Evolutionary conservation across 1,140 invertebrate genomes (phyloP), one percentile per base, ranked within the genome.

Genomic region (Drosophila littoralis): DNA sequence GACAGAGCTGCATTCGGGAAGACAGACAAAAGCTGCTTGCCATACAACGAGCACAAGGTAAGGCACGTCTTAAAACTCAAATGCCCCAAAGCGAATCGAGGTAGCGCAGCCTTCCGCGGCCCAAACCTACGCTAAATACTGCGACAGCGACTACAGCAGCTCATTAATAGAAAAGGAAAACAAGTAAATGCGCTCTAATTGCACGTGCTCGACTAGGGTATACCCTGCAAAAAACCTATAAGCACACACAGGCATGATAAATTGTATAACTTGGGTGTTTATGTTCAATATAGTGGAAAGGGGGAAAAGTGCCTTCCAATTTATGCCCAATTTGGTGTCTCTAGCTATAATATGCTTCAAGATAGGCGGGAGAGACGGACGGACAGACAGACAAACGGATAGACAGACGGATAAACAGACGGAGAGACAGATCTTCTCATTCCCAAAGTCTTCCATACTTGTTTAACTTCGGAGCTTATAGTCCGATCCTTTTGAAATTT

Each of bases 151-250:
- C 73, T 33, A 46, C 75, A 52, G 60, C 70, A 70, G 72, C 82
- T 82, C 83, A 86, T 86, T 86, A 86, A 88, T 81, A 68, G 63
- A 61, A 71, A 54, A 46, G 40, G 65, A 72, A 58, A 58, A 66
- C 15, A 52, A 32, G 45, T 57, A 35, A 43, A 40, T 52, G 50
- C n/a, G 50, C 28, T 9, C 7, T n/a, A 52, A n/a, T 33, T 5
- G 1, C 6, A 12, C 7, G n/a, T 52, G 50, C 7, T 22, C 2
- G 50, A 52, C 50, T 52, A n/a, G 28, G 2, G 12, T 5, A 51
- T 51, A 51, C 50, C 28, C 22, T 32, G 28, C 8, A 48, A 15
- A n/a, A 42, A n/a, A 5, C 40, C 4, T 1, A 22, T 17, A 15
- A 46, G 38, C 22, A 22, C 22, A 22, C 22, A 40, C 7, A 40